Conservation (phyloP, 2,888 invertebrate species). For the Saturnia japonica region DNA sequence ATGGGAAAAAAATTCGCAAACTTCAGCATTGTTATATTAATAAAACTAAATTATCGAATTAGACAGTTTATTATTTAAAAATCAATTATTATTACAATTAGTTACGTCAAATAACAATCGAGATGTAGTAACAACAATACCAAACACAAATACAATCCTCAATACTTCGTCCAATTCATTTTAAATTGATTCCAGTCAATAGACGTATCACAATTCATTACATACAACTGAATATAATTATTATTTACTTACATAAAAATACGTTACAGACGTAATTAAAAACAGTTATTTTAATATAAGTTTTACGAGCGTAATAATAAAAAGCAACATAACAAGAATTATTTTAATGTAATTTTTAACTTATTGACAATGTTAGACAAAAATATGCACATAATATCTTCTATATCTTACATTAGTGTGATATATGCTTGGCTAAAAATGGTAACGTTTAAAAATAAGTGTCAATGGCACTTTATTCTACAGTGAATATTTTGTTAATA, state of each 20-base stretch:
- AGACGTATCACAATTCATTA: slow-evolving; percentile 11
- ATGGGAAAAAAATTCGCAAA: no score
- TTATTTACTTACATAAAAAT: slow-evolving; percentile 1
- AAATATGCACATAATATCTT: slow-evolving; percentile 9
- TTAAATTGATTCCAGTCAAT: slow-evolving; percentile 4
- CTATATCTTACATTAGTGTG: slow-evolving; percentile 23
- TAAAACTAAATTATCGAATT: slow-evolving; percentile 17
- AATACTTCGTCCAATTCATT: not conserved
- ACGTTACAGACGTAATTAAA: slow-evolving; percentile 2
- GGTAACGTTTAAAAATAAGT: slow-evolving; percentile 47
- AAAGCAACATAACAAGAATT: not conserved
- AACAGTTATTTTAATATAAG: slow-evolving; percentile 2
- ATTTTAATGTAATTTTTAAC: slow-evolving; percentile 4
- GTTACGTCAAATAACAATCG: slow-evolving; percentile 17
- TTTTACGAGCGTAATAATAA: not conserved
- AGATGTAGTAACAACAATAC: not conserved
- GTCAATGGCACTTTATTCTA: slow-evolving; percentile 46
- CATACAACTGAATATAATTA: slow-evolving; percentile 6
- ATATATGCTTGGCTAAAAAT: slow-evolving; percentile 41
- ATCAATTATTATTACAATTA: slow-evolving; percentile 21
- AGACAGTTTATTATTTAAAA: slow-evolving; percentile 24
- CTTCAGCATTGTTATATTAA: not conserved
- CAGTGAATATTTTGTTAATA: not conserved
- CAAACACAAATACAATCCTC: not conserved
- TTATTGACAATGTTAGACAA: not conserved